Conservation (phyloP, 2,113 vertebrate genomes). For the Carollia perspicillata region DNA sequence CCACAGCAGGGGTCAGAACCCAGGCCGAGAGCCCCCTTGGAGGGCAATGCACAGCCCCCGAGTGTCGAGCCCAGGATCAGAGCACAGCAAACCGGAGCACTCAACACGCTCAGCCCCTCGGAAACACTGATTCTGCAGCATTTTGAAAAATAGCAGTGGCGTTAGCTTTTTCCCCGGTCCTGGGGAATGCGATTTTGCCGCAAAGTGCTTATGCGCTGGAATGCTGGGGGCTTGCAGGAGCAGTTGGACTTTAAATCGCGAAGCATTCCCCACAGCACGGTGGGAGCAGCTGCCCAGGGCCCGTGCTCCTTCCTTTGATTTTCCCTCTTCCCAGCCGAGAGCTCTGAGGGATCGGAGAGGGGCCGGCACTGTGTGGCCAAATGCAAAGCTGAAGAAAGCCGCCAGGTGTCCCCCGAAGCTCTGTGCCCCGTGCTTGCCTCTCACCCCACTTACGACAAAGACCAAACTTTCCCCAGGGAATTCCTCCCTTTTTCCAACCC, state of each 20-base stretch:
- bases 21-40: not conserved
- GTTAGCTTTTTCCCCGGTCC: not conserved
- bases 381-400: constrained; percentile 28
- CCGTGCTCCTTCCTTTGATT: constrained; percentile 59
- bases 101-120: not conserved
- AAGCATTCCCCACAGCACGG: not conserved
- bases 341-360: constrained; percentile 48
- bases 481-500: not conserved
- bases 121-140: not conserved
- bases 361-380: constrained; percentile 51
- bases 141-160: not conserved
- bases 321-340: constrained; percentile 60
- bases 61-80: rapidly evolving
- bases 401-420: not conserved
- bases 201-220: not conserved
- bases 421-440: not conserved
- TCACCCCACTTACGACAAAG: not conserved
- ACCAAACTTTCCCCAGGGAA: not conserved
- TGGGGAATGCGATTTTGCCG: not conserved
- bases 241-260: constrained; percentile 58
- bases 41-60: not conserved
- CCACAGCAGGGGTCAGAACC: not conserved
- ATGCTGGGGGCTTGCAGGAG: not conserved
- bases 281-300: constrained; percentile 50
- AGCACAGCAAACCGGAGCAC: not conserved